Percentiles rank a stretch among this genome's conserved stretches.
These are phyloP conservation scores for Chiroxiphia lanceolata DNA, from an alignment of 2,797 vertebrate genomes.

Conservation along the genomic window DNA sequence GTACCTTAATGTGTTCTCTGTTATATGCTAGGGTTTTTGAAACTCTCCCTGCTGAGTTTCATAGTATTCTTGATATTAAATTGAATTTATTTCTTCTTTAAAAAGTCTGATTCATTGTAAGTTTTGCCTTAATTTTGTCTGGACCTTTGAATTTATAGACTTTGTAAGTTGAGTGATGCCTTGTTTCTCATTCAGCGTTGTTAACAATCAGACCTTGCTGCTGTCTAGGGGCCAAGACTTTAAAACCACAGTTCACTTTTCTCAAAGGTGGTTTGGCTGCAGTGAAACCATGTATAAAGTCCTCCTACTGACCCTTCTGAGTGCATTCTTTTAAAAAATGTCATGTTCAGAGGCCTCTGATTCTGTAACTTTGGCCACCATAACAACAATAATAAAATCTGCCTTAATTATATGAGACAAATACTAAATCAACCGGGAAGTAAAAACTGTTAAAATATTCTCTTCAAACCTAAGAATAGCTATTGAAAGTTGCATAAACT, in stretches of 20 bases:
- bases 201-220: neutral
- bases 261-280: neutral
- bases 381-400: neutral
- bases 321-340: neutral
- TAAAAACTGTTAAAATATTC: neutral
- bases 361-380: neutral
- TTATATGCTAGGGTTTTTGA: neutral
- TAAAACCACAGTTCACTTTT: neutral
- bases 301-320: neutral
- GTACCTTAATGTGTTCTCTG: neutral
- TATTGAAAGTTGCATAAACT: neutral
- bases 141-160: neutral
- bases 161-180: neutral
- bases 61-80: neutral
- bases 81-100: neutral
- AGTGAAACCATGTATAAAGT: neutral
- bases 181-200: neutral
- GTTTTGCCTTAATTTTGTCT: neutral
- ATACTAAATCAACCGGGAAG: neutral
- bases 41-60: neutral
- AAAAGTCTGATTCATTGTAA: neutral
- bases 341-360: neutral
- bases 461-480: neutral
- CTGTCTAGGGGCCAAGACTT: neutral
- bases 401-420: neutral